phyloP scores from a whole-genome alignment of 2,888 invertebrate genomes.

The Phortica magna region DNA sequence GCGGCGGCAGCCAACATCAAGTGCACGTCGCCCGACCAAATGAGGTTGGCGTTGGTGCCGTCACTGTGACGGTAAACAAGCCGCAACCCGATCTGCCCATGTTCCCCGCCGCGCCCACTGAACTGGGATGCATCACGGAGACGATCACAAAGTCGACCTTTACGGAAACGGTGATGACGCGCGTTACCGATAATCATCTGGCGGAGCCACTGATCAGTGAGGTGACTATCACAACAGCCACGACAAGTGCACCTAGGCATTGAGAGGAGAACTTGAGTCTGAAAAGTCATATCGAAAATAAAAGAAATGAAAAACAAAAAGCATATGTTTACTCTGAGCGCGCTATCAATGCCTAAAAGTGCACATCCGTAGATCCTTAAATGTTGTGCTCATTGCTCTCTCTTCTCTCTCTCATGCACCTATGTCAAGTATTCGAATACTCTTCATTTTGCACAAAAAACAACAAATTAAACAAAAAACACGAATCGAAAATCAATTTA shows the following conservation, averaged over 20 bases:
- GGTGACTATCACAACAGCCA: constrained; percentile 81
- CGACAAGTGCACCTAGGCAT: constrained; percentile 9
- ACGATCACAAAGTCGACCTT: constrained; percentile 97
- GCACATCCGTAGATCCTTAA: background rate
- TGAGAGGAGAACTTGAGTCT: background rate
- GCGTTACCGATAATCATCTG: constrained; percentile 95
- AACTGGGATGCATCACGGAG: constrained; percentile 93
- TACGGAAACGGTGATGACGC: constrained; percentile 96
- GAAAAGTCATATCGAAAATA: background rate
- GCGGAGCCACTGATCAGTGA: constrained; percentile 91
- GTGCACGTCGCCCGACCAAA: constrained; percentile 77
- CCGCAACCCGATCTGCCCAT: constrained; percentile 83
- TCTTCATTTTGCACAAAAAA: constrained; percentile 21
- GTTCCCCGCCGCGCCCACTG: constrained; percentile 90
- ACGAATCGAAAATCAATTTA: constrained; percentile 35
- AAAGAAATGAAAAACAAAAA: background rate
- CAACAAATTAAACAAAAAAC: constrained; percentile 33
- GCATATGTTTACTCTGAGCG: background rate
- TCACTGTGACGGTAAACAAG: constrained; percentile 92
- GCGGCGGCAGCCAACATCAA: constrained; percentile 87
- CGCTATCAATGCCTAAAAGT: background rate
- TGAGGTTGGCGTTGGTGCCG: constrained; percentile 79
- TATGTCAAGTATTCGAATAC: background rate
- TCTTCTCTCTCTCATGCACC: background rate
- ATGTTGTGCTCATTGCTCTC: background rate